Percentiles rank a stretch among this genome's conserved stretches.
Conservation (phyloP, 1,140 invertebrate genomes). For the Thereuonema tuberculata region DNA sequence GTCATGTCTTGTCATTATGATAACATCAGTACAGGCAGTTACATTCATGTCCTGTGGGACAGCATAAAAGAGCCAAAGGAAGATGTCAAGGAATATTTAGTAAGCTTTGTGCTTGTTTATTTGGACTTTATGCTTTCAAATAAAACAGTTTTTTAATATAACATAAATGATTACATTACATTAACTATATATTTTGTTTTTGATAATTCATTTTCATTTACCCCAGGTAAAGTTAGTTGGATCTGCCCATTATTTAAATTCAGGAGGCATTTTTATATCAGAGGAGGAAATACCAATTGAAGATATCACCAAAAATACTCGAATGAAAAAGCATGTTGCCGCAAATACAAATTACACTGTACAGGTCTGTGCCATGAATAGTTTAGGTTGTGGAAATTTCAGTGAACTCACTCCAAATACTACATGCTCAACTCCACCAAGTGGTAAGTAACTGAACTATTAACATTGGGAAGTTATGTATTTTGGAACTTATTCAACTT, state of each 20-base stretch:
- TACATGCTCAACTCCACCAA: neutral
- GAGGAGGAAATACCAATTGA: neutral
- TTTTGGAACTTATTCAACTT: too few relatives aligned
- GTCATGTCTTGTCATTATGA: slow-evolving; percentile 47
- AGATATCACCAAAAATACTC: slow-evolving; percentile 9
- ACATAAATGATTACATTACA: slow-evolving; percentile 6
- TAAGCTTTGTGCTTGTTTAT: slow-evolving; percentile 27
- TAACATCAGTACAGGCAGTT: slow-evolving; percentile 45
- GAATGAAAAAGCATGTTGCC: slow-evolving; percentile 17
- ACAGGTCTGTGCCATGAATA: slow-evolving; percentile 14
- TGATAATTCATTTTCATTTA: slow-evolving; percentile 36
- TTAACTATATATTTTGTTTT: slow-evolving; percentile 9
- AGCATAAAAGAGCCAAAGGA: slow-evolving; percentile 53
- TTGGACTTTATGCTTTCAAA: slow-evolving; percentile 9
- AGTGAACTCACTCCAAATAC: neutral
- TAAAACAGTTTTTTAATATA: slow-evolving; percentile 13
- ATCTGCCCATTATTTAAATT: slow-evolving; percentile 6
- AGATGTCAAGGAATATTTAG: slow-evolving; percentile 53
- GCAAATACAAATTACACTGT: slow-evolving; percentile 28
- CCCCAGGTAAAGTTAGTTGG: slow-evolving; percentile 63
- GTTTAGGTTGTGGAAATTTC: slow-evolving; percentile 8
- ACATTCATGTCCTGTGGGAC: slow-evolving; percentile 52
- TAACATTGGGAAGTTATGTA: too few relatives aligned
- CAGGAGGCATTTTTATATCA: neutral
- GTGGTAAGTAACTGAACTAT: too few relatives aligned